Evolutionary conservation across 2,797 vertebrate species (phyloP), one percentile per base, ranked within the genome.

Genomic region (Ptychobarbus kaznakovi): DNA sequence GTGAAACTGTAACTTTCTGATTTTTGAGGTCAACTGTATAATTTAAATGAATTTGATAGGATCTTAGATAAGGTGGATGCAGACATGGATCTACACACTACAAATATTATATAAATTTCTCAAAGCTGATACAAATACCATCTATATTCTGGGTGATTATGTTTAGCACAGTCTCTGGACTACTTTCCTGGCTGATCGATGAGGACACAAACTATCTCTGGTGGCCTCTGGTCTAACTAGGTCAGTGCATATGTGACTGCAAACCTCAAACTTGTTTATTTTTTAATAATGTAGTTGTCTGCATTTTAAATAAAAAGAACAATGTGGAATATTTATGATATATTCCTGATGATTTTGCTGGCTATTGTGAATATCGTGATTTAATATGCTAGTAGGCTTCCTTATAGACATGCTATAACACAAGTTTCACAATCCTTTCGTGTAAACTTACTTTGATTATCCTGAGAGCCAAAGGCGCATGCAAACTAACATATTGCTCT

Each of bases 131-230:
- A 58, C 35, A 40, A 13, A 16, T 44, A 16, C 5, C 6, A 72
- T 42, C n/a, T 44, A 58, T 61, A 58, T 58, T 58, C 35, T 42
- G 15, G 22, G 13, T 28, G 6, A 56, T 56, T 70, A 70, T 42
- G 49, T 72, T 28, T 32, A 51, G 56, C 15, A 65, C 20, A 65
- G 58, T 38, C 42, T 51, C 28, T 83, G 81, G 13, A 65, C 81
- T 82, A 82, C 81, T 82, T 65, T 63, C 42, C 42, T 51, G 44
- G 56, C 40, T 74, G 81, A 82, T 70, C 22, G 70, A 74, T 82
- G 81, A 75, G 8, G 58, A 75, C 20, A 65, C 72, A 65, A 16
- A 51, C 13, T 12, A 83, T 35, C 42, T 49, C 70, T 74, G 12
- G 81, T 49, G 40, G 9, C n/a, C 6, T 72, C 66, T 72, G 16